Evolutionary conservation across 1,140 invertebrate species (phyloP), one percentile per base, ranked within the genome.

Genomic region (Steinernema khuongi): DNA sequence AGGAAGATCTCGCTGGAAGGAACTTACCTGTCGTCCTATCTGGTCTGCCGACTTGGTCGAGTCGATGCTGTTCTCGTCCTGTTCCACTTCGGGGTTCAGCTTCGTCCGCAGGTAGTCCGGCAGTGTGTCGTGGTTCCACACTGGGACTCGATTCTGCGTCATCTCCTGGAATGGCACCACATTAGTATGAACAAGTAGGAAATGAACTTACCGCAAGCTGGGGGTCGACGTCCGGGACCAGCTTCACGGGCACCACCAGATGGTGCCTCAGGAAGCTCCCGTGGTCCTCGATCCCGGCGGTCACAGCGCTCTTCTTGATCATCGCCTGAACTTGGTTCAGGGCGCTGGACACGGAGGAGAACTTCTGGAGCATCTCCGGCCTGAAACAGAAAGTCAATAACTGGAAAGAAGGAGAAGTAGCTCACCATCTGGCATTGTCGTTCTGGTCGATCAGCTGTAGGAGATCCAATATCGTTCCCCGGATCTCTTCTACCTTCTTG

Each of bases 71-170:
- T 22, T 60, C 22, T 60, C 50, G 26, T 60, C 50, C 7, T 14
- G 14, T 22, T 60, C 50, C 14, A 60, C 50, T 60, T 60, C 50
- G 50, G 50, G 50, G 26, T 60, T 60, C 7, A 60, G 22, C 26
- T 60, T 60, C 19, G 50, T 60, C 2, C 50, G 50, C 7, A 60
- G 11, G 50, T 60, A 60, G 19, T 60, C 50, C 14, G 50, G 50
- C 4, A 60, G 50, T 26, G 50, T 60, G 19, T 60, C 50, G 50
- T 60, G 50, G 19, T 60, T 60, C 50, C 50, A 60, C 19, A 60
- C 50, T 4, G 14, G 50, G 4, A 60, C 50, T 7, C 50, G 50
- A n/a, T 22, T 22, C 2, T 22, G 7, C 4, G 50, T 60, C 50
- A 60, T 60, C 14, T 7, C 50, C 50, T 60, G 50, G 7, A 14